phyloP scores from a whole-genome alignment of 2,888 invertebrate species.

The Baronia brevicornis region DNA sequence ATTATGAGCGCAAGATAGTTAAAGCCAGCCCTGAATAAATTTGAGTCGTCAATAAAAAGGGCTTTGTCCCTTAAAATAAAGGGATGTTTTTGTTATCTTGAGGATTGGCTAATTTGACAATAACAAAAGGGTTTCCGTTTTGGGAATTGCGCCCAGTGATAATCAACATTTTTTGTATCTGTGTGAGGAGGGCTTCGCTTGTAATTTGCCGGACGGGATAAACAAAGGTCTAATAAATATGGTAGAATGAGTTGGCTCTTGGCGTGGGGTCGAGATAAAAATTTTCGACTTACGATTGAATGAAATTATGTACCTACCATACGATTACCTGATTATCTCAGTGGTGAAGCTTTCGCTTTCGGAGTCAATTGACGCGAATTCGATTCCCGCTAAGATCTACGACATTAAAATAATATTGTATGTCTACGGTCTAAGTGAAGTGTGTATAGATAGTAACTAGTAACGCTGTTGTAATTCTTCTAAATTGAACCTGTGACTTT shows the following conservation, averaged over 20 bases:
- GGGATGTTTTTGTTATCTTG: conserved; percentile 75
- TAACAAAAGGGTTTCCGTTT: conserved; percentile 68
- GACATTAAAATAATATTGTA: too few species aligned
- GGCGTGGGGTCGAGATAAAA: conserved; percentile 19
- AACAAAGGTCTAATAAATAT: conserved; percentile 38
- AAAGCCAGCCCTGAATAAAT: conserved; percentile 67
- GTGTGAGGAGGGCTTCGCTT: conserved; percentile 32
- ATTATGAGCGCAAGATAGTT: conserved; percentile 69
- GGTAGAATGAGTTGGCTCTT: conserved; percentile 27
- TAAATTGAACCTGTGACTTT: too few species aligned
- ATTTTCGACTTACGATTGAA: conserved; percentile 6
- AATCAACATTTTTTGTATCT: conserved; percentile 59
- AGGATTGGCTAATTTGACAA: conserved; percentile 76
- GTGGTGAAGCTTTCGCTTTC: too few species aligned
- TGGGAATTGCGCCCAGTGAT: conserved; percentile 57
- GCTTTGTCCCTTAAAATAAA: conserved; percentile 64
- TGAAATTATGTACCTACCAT: background rate
- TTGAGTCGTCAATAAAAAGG: conserved; percentile 66
- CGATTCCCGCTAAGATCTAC: too few species aligned
- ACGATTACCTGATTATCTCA: too few species aligned
- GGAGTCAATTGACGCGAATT: too few species aligned
- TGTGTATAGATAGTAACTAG: too few species aligned
- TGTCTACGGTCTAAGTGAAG: too few species aligned
- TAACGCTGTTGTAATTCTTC: too few species aligned
- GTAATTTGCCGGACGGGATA: conserved; percentile 41